These are phyloP conservation scores for Procavia capensis DNA, from an alignment of 2,113 vertebrate genomes.

Conservation along the genomic window DNA sequence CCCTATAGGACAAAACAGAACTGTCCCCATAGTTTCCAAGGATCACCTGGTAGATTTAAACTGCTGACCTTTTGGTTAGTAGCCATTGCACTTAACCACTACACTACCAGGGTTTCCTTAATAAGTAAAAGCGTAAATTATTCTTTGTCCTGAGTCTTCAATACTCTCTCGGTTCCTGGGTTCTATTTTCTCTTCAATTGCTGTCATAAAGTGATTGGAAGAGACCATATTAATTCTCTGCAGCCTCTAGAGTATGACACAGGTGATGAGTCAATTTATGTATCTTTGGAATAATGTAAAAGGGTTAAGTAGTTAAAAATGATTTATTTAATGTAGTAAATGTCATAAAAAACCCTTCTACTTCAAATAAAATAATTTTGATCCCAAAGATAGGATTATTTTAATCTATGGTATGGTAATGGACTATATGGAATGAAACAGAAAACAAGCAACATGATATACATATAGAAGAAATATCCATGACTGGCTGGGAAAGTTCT, in stretches of 20 bases:
- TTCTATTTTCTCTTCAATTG: not conserved
- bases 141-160: not conserved
- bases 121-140: slow-evolving; percentile 29
- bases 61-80: too few relatives aligned
- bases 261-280: slow-evolving; percentile 38
- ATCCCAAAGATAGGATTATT: not conserved
- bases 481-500: not conserved
- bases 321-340: slow-evolving; percentile 22
- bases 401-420: not conserved
- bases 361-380: slow-evolving; percentile 39
- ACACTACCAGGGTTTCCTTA: too few relatives aligned
- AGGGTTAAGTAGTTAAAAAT: slow-evolving; percentile 9
- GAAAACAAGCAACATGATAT: not conserved
- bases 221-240: slow-evolving; percentile 46
- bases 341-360: slow-evolving; percentile 9
- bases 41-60: too few relatives aligned
- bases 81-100: too few relatives aligned
- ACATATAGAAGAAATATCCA: not conserved
- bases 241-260: not conserved
- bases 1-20: too few relatives aligned
- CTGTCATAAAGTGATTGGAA: not conserved
- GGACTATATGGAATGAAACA: not conserved
- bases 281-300: slow-evolving; percentile 13
- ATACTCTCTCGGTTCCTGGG: not conserved
- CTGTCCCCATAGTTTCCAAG: too few relatives aligned